phyloP scores from a whole-genome alignment of 2,797 vertebrate genomes.

The Acanthiza pusilla region DNA sequence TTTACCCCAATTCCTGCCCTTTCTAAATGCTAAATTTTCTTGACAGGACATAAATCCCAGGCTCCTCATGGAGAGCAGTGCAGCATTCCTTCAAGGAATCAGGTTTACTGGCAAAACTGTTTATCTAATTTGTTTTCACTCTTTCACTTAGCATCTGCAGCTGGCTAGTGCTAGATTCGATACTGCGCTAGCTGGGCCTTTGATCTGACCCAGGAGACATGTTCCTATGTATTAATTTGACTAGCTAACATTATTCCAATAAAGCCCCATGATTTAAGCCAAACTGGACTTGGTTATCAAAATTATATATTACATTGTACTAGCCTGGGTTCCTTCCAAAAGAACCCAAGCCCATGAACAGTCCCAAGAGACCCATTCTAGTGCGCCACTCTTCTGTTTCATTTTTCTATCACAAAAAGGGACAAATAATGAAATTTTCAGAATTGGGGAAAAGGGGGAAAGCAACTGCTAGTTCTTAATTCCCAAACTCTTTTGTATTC shows the following conservation, averaged over 20 bases:
- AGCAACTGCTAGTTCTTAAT: background rate
- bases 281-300: background rate
- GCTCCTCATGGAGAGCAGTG: background rate
- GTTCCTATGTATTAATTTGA: background rate
- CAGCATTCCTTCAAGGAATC: background rate
- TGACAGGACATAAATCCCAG: background rate
- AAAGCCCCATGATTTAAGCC: background rate
- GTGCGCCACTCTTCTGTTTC: background rate
- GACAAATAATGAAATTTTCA: background rate
- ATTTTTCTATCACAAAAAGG: background rate
- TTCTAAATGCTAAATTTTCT: background rate
- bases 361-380: background rate
- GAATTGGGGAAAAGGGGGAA: background rate
- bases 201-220: background rate
- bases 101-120: background rate
- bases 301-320: background rate
- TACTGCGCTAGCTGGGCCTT: background rate
- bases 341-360: background rate
- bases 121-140: background rate
- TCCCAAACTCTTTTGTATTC: background rate
- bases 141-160: background rate
- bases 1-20: background rate
- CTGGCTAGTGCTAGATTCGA: background rate
- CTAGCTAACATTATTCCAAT: background rate
- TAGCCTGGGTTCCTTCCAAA: background rate